These are phyloP conservation scores for Trematocara stigmaticum DNA, from an alignment of 2,113 vertebrate genomes.

Conservation along the genomic window DNA sequence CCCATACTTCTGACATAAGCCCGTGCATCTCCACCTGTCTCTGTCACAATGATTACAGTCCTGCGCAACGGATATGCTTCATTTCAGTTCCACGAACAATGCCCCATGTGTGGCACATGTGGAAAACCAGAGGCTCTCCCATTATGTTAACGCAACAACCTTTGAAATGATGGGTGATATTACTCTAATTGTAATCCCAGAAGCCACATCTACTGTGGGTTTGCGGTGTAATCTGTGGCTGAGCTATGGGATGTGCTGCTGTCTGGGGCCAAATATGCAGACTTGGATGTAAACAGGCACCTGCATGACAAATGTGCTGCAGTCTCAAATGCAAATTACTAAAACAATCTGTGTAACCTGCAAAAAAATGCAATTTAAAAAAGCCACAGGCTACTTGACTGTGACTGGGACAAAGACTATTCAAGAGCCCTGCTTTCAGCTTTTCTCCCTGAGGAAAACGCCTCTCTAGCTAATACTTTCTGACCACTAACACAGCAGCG, in stretches of 20 bases:
- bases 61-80: neutral
- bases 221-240: constrained; percentile 36
- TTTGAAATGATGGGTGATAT: constrained; percentile 49
- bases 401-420: neutral
- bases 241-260: neutral
- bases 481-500: neutral
- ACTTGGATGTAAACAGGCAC: neutral
- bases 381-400: neutral
- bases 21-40: neutral
- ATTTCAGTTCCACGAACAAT: constrained; percentile 29
- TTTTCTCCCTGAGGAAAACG: neutral
- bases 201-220: constrained; percentile 38
- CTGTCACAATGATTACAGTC: neutral
- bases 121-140: neutral
- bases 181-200: constrained; percentile 57
- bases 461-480: neutral
- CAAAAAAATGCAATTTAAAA: neutral
- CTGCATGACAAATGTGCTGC: neutral
- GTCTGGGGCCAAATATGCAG: neutral
- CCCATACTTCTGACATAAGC: neutral
- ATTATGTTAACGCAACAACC: constrained; percentile 37
- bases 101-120: neutral
- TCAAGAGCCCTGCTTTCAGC: neutral
- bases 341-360: neutral
- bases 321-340: neutral